phyloP scores from a whole-genome alignment of 2,113 vertebrate genomes.

The Tachycineta bicolor region DNA sequence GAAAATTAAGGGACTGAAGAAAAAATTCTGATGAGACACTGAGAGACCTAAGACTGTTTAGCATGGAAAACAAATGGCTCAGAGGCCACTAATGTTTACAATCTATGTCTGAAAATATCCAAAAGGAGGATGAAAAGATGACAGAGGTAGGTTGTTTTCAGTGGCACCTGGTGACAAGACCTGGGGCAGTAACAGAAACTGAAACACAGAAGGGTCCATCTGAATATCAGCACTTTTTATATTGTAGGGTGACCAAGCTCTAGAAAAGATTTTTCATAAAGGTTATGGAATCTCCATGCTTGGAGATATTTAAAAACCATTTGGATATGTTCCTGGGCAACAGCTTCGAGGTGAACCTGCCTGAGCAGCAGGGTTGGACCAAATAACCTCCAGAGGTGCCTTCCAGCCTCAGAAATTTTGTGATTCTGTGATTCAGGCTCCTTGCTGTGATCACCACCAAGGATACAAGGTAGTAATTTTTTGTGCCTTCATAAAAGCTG shows the following conservation, averaged over 20 bases:
- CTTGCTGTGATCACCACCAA: neutral
- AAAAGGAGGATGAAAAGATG: neutral
- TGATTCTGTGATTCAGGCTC: neutral
- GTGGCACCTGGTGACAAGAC: neutral
- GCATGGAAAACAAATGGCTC: neutral
- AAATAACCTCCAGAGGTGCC: neutral
- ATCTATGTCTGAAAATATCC: neutral
- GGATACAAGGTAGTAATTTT: neutral
- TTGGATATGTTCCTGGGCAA: neutral
- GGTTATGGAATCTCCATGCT: neutral
- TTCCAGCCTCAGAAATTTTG: neutral
- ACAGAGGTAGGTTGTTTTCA: fast-evolving
- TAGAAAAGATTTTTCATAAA: neutral
- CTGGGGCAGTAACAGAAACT: neutral
- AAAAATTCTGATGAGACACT: neutral
- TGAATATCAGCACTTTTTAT: neutral
- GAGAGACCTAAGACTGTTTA: neutral
- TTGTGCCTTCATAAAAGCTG: neutral
- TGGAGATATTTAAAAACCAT: fast-evolving
- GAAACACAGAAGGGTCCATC: neutral
- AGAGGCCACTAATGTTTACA: neutral
- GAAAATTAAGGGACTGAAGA: neutral
- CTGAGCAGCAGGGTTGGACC: neutral
- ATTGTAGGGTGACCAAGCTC: neutral
- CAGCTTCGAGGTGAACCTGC: neutral